A percentile compares a stretch with the other conserved stretches of the same genome.
These are phyloP conservation scores for Pammene fasciana DNA, from an alignment of 2,888 invertebrate genomes.

Conservation along the genomic window DNA sequence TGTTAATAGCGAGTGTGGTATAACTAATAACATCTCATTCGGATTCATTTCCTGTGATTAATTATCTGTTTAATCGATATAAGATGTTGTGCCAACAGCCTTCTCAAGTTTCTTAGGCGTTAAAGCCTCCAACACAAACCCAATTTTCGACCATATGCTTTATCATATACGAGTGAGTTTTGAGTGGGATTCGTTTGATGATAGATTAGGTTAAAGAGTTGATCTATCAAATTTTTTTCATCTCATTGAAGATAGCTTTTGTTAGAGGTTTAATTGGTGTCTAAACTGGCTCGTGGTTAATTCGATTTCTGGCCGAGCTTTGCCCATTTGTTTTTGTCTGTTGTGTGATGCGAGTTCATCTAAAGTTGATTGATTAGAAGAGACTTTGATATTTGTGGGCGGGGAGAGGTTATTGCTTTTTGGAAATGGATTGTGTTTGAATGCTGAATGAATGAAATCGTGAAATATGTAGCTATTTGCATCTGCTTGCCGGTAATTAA, in stretches of 20 bases:
- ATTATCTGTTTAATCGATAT: slow-evolving; percentile 84
- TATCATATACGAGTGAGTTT: slow-evolving; percentile 48
- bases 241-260: slow-evolving; percentile 81
- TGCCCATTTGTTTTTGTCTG: slow-evolving; percentile 77
- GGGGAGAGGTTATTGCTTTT: slow-evolving; percentile 57
- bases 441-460: slow-evolving; percentile 47
- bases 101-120: slow-evolving; percentile 64
- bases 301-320: slow-evolving; percentile 74
- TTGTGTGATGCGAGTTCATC: slow-evolving; percentile 70
- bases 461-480: slow-evolving; percentile 26
- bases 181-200: slow-evolving; percentile 50
- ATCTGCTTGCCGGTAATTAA: slow-evolving; percentile 33
- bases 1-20: slow-evolving; percentile 81
- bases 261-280: slow-evolving; percentile 82
- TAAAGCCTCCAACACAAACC: slow-evolving; percentile 16
- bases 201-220: slow-evolving; percentile 81
- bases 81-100: slow-evolving; percentile 83
- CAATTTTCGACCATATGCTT: slow-evolving; percentile 48
- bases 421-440: slow-evolving; percentile 56
- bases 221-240: slow-evolving; percentile 81
- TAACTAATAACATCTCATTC: slow-evolving; percentile 84
- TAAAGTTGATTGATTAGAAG: slow-evolving; percentile 79
- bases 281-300: slow-evolving; percentile 79
- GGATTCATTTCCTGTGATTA: slow-evolving; percentile 83
- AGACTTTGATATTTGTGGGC: slow-evolving; percentile 65